Percentiles rank a stretch among this genome's conserved stretches.
Evolutionary conservation across 2,797 vertebrate species (phyloP).

Genomic region (Anguilla anguilla): DNA sequence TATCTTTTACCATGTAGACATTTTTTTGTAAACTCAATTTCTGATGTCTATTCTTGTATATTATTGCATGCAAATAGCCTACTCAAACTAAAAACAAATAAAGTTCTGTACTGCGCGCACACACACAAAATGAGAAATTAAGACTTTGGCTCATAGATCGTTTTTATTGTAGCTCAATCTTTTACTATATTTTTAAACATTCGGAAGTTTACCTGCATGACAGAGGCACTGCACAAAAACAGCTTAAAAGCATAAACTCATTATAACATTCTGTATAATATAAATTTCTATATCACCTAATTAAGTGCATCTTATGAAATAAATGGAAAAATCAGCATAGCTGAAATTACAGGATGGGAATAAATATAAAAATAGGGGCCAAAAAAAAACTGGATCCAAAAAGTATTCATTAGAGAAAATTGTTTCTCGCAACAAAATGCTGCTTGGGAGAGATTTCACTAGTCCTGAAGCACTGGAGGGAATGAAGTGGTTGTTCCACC

Average conservation of each 20-base stretch:
- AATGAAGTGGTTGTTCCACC: background rate
- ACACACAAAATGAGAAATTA: background rate
- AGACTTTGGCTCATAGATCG: background rate
- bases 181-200: conserved; percentile 7
- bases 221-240: background rate
- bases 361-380: background rate
- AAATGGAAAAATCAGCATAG: background rate
- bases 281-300: background rate
- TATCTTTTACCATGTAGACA: background rate
- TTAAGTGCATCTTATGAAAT: background rate
- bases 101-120: background rate
- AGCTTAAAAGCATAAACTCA: background rate
- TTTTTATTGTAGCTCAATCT: conserved; percentile 1
- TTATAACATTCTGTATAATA: background rate
- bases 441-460: background rate
- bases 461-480: background rate
- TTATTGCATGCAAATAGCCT: background rate
- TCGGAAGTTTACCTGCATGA: background rate
- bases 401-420: background rate
- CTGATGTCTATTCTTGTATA: background rate
- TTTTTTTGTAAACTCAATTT: background rate
- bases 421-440: background rate
- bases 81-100: background rate
- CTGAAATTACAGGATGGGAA: background rate
- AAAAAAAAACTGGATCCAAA: background rate